These are phyloP conservation scores for Enteromius treurensis DNA, from an alignment of 2,797 vertebrate species.

Conservation along the genomic window DNA sequence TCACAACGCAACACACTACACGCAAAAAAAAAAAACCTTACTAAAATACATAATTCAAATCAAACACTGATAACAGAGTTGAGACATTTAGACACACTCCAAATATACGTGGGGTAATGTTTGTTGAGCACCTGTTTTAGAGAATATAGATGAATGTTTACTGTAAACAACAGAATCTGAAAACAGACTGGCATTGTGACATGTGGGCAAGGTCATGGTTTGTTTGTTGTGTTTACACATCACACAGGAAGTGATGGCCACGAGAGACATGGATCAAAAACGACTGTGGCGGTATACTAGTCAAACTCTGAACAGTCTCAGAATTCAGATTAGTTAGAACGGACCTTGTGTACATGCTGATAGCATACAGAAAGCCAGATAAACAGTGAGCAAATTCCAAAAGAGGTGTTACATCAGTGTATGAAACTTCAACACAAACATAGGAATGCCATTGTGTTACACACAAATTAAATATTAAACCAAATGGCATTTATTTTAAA, in stretches of 20 bases:
- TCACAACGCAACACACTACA: not conserved
- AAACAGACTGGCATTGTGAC: constrained; percentile 69
- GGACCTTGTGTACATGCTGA: not conserved
- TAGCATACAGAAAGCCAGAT: not conserved
- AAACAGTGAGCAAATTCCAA: not conserved
- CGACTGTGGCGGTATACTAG: not conserved
- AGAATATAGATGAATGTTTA: constrained; percentile 71
- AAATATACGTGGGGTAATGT: not conserved
- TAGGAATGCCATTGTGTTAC: not conserved
- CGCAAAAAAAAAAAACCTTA: not conserved
- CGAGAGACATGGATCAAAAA: constrained; percentile 63
- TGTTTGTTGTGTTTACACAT: constrained; percentile 81
- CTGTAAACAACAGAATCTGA: constrained; percentile 73
- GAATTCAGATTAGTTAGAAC: not conserved
- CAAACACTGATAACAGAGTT: constrained; percentile 3
- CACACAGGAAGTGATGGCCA: constrained; percentile 74
- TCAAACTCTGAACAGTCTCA: not conserved
- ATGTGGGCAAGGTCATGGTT: constrained; percentile 73
- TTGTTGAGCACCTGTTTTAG: constrained; percentile 4
- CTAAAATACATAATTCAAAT: constrained; percentile 9
- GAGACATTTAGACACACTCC: not conserved
- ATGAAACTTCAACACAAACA: not conserved
- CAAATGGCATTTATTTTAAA: not conserved
- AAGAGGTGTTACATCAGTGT: not conserved
- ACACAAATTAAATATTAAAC: not conserved